These are phyloP conservation scores for Azemiops feae DNA, from an alignment of 2,113 vertebrate species.

Conservation along the genomic window DNA sequence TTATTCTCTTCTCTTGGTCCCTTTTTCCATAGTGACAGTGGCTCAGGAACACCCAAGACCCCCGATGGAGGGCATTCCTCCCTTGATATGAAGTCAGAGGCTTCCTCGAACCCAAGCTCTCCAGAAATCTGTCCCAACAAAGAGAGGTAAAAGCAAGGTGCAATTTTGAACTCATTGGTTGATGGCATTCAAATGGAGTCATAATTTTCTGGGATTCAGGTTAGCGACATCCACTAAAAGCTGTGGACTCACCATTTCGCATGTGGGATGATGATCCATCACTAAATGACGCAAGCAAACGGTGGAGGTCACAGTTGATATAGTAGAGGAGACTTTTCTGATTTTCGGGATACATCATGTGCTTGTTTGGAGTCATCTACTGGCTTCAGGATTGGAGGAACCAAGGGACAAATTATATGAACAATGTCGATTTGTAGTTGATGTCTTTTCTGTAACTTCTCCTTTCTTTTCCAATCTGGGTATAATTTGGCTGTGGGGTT, in stretches of 20 bases:
- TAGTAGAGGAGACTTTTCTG: background rate
- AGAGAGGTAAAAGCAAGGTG: constrained; percentile 77
- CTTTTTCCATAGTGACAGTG: constrained; percentile 70
- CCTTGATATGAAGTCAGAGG: constrained; percentile 85
- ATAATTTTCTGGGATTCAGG: background rate
- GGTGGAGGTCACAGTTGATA: background rate
- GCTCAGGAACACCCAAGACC: constrained; percentile 80
- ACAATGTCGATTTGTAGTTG: background rate
- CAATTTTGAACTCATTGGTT: background rate
- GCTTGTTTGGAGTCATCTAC: background rate
- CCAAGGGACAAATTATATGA: background rate
- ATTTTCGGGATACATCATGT: background rate
- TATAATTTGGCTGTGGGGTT: background rate
- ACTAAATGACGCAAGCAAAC: background rate
- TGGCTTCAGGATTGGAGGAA: background rate
- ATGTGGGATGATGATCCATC: fast-evolving
- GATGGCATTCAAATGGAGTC: background rate
- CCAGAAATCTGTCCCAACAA: constrained; percentile 90
- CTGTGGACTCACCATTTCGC: background rate
- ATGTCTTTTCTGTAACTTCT: background rate
- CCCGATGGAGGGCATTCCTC: constrained; percentile 80
- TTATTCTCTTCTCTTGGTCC: background rate
- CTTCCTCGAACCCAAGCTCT: constrained; percentile 90
- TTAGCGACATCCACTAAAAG: background rate
- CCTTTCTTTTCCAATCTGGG: background rate